Base-by-base conservation (phyloP, 2,888 invertebrate genomes). In the Dinocampus coccinellae region DNA sequence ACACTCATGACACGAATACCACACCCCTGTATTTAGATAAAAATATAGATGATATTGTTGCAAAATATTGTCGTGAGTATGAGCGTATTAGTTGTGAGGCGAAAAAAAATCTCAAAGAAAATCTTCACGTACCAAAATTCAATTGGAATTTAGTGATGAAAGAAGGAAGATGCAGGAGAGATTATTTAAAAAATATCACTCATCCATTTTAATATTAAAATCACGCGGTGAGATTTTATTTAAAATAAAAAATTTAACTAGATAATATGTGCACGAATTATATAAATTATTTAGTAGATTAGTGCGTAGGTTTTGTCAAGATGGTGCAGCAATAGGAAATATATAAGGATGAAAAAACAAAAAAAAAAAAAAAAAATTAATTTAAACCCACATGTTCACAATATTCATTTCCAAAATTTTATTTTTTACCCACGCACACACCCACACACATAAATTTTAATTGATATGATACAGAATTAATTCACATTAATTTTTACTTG, bases 61-160 rank as follows among this genome's bases (percentile, higher is more conserved):
- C 34, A 2, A 39, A 60, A 13, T 53, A 70, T 70, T 39, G 67
- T 10, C 9, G 20, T 24, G 76, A 73, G 34, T 84, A 78, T 66
- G 3, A 13, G 1, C 53, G 72, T 52, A 36, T 83, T 22, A 71
- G 72, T 7, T 66, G 76, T 0, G 82, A 81, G 16, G 87, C 90
- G 0, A 73, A 81, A 0, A 85, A 79, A 42, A 89, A 84, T 34
- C 88, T 92, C 0, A 80, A 81, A 9, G 84, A 88, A 0, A 88
- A 90, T 85, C 88, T 88, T 0, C 90, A 88, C 77, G 83, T 83
- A 20, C 88, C 89, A 4, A 79, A 83, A 10, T 92, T 91, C 78
- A 87, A 89, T 75, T 92, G 91, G 91, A 77, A 75, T 9, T 26
- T 53, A 9, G 75, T 69, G 20, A 75, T 76, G 73, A 68, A 69